Evolutionary conservation across 1,140 invertebrate species (phyloP).

Genomic region (Drosophila melanogaster): Release_6_plus_ISO1_MT NC_004354.4:1326501-1327000

Average conservation of each 20-base stretch:
- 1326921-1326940: constrained; percentile 27
- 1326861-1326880: constrained; percentile 54
- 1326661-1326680: constrained; percentile 34
- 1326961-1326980: constrained; percentile 66
- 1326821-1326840: constrained; percentile 46
- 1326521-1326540: constrained; percentile 23
- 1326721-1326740: constrained; percentile 23
- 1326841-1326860: constrained; percentile 20
- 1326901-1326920: constrained; percentile 12
- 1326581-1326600: constrained; percentile 49
- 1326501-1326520: constrained; percentile 44
- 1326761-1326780: constrained; percentile 41
- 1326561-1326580: constrained; percentile 40
- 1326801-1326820: constrained; percentile 42
- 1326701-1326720: constrained; percentile 45
- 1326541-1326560: constrained; percentile 21
- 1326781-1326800: constrained; percentile 53
- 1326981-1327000: constrained; percentile 63
- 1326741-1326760: constrained; percentile 71
- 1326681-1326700: constrained; percentile 59
- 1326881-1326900: constrained; percentile 31
- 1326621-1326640: constrained; percentile 44
- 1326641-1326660: constrained; percentile 59
- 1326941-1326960: constrained; percentile 62
- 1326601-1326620: constrained; percentile 14